Evolutionary conservation across 2,888 invertebrate species (phyloP), one percentile per base, ranked within the genome.

Genomic region (Brachyptera putata): DNA sequence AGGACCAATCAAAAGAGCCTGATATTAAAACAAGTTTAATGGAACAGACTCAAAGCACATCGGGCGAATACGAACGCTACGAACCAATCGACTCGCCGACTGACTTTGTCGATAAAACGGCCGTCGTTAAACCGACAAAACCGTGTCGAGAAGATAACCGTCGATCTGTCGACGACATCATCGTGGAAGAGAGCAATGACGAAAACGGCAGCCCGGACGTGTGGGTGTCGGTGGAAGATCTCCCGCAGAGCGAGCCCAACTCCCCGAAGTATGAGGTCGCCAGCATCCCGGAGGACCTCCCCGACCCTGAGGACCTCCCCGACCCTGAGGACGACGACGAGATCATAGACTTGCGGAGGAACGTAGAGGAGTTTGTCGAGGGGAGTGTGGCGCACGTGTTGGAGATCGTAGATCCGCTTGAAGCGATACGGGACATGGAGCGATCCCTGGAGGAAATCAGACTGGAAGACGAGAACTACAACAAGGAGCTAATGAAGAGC

Each of bases 401-500:
- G n/a, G n/a, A n/a, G n/a, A n/a, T n/a, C n/a, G n/a, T 39, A 14
- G 14, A 39, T 5, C 7, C 39, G 11, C 7, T n/a, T n/a, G 39
- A 39, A 39, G 14, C 39, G n/a, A n/a, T 46, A 7, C 22, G 46
- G 24, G 22, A 24, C 14, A 41, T 41, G 41, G 41, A 41, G 18
- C 41, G 41, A 21, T n/a, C 41, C 21, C 18, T 58, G 24, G 63
- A 68, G 48, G 24, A 68, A 34, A 14, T 30, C 13, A 53, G 30
- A 50, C 7, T 30, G n/a, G 21, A 36, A 7, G 53, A 53, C 21
- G 53, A 53, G 13, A 14, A 18, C 18, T 34, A 18, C 21, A 36
- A 53, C 60, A 71, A 70, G 7, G 74, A 74, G 1, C 13, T 26
- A 9, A 50, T 50, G 49, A 24, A 3, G 3, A 25, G 49, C 3